These are phyloP conservation scores for Chondrosia reniformis DNA, from an alignment of 37 sponge, comb jelly and placozoan genomes.

Conservation along the genomic window DNA sequence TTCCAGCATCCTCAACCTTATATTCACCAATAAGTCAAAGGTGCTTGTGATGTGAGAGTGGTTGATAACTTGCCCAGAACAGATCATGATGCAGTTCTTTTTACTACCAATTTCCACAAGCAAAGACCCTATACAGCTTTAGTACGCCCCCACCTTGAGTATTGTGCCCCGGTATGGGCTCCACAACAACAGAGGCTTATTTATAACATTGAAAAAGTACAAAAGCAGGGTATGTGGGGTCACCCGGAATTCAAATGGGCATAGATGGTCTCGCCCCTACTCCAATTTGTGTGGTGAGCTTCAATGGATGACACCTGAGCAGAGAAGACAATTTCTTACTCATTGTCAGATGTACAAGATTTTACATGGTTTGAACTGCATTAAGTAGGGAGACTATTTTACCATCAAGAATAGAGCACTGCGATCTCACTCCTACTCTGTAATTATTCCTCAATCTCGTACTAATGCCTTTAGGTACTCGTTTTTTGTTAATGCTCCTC, in stretches of 20 bases:
- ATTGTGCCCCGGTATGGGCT: constrained; percentile 4
- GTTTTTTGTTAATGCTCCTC: background rate
- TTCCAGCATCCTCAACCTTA: background rate
- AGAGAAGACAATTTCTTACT: background rate
- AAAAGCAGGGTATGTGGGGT: background rate
- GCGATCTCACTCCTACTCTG: background rate
- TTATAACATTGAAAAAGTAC: background rate
- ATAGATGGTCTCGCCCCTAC: constrained; percentile 3
- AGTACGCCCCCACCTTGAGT: constrained; percentile 11
- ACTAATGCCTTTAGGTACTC: background rate
- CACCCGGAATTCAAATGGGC: background rate
- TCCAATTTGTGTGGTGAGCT: too few species aligned
- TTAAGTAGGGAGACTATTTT: background rate
- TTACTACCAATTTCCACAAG: background rate
- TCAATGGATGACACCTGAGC: background rate
- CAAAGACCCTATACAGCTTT: background rate
- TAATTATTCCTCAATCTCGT: background rate
- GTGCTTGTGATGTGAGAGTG: constrained; percentile 1
- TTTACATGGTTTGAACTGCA: background rate
- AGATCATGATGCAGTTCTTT: constrained; percentile 38
- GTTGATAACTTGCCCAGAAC: constrained; percentile 22
- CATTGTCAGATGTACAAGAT: background rate
- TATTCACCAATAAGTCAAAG: background rate
- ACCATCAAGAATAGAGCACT: background rate
- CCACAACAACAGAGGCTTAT: constrained; percentile 1